Conservation (phyloP, 2,797 vertebrate genomes). For the Arnoldichthys spilopterus region DNA sequence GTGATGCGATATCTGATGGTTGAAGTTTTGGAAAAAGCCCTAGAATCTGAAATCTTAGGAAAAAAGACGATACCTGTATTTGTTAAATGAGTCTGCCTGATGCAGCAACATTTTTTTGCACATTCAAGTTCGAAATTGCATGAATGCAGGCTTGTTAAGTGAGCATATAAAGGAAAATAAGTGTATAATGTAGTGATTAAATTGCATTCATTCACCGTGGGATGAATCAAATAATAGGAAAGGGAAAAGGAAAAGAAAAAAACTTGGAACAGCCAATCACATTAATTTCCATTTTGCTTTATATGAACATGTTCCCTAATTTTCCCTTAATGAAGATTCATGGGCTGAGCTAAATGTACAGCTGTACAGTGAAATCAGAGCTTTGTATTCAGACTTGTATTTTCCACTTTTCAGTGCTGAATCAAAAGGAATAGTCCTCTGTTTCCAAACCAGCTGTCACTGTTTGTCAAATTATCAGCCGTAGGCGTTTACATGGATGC, state of each 20-base stretch:
- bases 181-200: conserved; percentile 18
- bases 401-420: conserved; percentile 1
- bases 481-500: not conserved
- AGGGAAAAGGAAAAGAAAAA: not conserved
- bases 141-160: not conserved
- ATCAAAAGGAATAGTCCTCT: not conserved
- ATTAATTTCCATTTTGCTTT: conserved; percentile 1
- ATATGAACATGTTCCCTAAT: conserved; percentile 4
- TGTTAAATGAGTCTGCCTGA: not conserved
- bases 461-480: not conserved
- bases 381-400: not conserved
- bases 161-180: not conserved
- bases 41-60: too few species aligned
- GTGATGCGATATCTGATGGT: too few species aligned
- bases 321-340: conserved; percentile 30
- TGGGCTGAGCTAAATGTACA: conserved; percentile 33
- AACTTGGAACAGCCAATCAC: conserved; percentile 11
- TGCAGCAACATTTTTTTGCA: not conserved
- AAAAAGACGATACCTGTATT: not conserved
- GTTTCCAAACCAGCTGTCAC: not conserved
- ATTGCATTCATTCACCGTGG: not conserved
- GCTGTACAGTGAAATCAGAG: conserved; percentile 5
- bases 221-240: conserved; percentile 7
- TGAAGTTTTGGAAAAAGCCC: too few species aligned
- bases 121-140: not conserved